Percentiles rank a stretch among this genome's conserved stretches.
Evolutionary conservation across 2,797 vertebrate genomes (phyloP).

Genomic region (Labeo calbasu): DNA sequence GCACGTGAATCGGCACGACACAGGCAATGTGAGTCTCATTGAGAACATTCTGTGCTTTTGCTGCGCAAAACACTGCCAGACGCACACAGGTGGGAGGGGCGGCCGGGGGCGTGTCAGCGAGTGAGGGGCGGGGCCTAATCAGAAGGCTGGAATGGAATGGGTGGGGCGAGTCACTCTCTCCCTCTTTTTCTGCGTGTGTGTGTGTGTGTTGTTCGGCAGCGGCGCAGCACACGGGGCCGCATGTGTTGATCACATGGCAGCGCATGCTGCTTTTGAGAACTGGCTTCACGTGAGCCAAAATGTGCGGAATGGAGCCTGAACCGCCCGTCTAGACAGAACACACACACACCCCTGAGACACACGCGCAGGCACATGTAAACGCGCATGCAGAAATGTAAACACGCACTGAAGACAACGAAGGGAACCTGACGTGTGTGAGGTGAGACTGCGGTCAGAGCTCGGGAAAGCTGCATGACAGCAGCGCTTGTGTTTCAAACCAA

Average conservation of each 20-base stretch:
- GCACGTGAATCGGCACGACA: background rate
- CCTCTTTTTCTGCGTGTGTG: background rate
- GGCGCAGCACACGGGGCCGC: conserved; percentile 67
- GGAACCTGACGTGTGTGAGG: background rate
- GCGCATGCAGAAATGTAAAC: conserved; percentile 31
- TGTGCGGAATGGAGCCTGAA: conserved; percentile 22
- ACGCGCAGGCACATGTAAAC: conserved; percentile 26
- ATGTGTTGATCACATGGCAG: conserved; percentile 77
- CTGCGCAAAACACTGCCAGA: background rate
- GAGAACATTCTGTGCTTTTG: conserved; percentile 16
- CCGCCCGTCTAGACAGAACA: conserved; percentile 28
- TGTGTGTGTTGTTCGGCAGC: background rate
- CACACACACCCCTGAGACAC: conserved; percentile 17
- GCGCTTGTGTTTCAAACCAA: background rate
- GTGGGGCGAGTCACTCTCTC: conserved; percentile 4
- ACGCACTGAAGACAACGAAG: background rate
- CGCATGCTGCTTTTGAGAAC: conserved; percentile 64
- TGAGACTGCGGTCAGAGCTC: background rate
- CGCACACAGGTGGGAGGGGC: background rate
- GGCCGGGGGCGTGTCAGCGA: background rate
- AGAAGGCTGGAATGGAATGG: background rate
- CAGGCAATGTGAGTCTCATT: conserved; percentile 29
- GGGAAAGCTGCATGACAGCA: no score
- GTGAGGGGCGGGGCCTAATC: background rate
- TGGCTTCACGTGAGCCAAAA: conserved; percentile 54